phyloP scores from a whole-genome alignment of 2,888 invertebrate species.

The Eristalis tenax region DNA sequence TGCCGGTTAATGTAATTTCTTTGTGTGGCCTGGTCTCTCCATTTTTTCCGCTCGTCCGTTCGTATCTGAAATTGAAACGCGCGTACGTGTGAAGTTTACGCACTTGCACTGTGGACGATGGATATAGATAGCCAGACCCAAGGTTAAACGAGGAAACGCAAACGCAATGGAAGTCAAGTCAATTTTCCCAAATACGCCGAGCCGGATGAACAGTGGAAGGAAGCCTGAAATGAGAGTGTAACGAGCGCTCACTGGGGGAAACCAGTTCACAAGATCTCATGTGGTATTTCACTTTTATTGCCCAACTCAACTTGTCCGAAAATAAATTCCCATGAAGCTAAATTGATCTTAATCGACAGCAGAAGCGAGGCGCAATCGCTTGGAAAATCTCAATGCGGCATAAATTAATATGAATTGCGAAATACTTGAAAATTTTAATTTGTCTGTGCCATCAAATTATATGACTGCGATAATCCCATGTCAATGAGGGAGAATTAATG shows the following conservation, averaged over 20 bases:
- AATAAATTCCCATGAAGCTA: not conserved
- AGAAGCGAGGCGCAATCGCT: not conserved
- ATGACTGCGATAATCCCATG: not conserved
- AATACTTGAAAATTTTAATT: constrained; percentile 3
- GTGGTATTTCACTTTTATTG: not conserved
- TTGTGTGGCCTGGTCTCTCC: not conserved
- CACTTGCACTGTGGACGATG: constrained; percentile 20
- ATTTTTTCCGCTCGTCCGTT: not conserved
- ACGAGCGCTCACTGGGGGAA: constrained; percentile 1
- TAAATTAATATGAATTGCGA: constrained; percentile 41
- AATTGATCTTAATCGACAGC: not conserved
- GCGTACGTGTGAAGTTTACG: constrained; percentile 9
- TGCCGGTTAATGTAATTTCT: constrained; percentile 6
- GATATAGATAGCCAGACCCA: not conserved
- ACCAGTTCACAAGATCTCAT: constrained; percentile 1
- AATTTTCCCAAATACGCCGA: constrained; percentile 10
- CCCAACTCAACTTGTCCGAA: not conserved
- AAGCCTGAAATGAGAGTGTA: not conserved
- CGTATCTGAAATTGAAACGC: not conserved
- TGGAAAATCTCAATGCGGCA: constrained; percentile 41
- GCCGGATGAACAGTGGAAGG: not conserved
- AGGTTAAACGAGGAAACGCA: constrained; percentile 32
- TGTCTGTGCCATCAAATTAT: constrained; percentile 20
- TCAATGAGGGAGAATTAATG: not conserved
- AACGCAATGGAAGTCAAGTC: constrained; percentile 30